Evolutionary conservation across 2,888 invertebrate genomes (phyloP).

Genomic region (Cheilosia vernalis): DNA sequence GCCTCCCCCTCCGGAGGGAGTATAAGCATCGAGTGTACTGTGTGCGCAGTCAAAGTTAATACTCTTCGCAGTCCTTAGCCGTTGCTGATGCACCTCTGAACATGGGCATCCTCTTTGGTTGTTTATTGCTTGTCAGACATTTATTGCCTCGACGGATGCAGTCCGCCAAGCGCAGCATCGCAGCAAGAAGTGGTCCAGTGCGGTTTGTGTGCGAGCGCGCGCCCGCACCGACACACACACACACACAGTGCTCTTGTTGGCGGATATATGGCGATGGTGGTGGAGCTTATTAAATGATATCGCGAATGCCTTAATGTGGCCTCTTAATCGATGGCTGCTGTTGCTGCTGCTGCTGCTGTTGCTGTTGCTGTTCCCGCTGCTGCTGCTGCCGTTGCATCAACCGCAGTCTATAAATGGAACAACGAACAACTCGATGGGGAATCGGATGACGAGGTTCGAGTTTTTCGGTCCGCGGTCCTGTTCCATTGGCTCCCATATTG

Average conservation of each 20-base stretch:
- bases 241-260: conserved; percentile 28
- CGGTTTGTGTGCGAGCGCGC: conserved; percentile 28
- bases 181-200: conserved; percentile 48
- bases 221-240: conserved; percentile 16
- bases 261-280: conserved; percentile 48
- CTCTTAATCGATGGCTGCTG: conserved; percentile 76
- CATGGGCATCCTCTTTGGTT: conserved; percentile 76
- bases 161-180: conserved; percentile 30
- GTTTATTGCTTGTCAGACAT: conserved; percentile 77
- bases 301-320: conserved; percentile 74
- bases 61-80: conserved; percentile 53
- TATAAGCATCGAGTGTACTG: not conserved
- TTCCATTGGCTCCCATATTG: conserved; percentile 71
- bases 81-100: conserved; percentile 68
- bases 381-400: conserved; percentile 27
- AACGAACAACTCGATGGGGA: conserved; percentile 71
- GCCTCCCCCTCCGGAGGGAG: conserved; percentile 19
- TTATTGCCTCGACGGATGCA: conserved; percentile 75
- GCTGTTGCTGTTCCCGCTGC: conserved; percentile 34
- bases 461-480: conserved; percentile 33
- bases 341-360: conserved; percentile 72
- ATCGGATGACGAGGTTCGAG: conserved; percentile 67
- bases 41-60: conserved; percentile 31
- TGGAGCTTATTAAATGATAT: conserved; percentile 75
- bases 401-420: conserved; percentile 73